Base-by-base conservation (phyloP, 1,140 invertebrate genomes). In the Drosophila trapezifrons region DNA sequence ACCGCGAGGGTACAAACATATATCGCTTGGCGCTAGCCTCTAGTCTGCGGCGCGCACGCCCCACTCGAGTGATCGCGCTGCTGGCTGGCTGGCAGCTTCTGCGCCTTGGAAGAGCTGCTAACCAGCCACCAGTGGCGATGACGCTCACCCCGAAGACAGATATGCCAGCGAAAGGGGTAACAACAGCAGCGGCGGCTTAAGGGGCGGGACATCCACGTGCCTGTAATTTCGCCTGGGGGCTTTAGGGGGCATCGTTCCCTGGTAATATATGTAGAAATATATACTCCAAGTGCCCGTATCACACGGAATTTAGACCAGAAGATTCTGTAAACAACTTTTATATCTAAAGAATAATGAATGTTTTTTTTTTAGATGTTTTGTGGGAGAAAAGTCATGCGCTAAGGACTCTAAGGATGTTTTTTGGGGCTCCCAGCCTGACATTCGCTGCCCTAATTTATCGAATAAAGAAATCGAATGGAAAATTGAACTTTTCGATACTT, bases 51-150 rank as follows among this genome's bases (percentile, higher is more conserved):
- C 17, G 15, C 55, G 8, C 70, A 73, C 67, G 70, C 45, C 20
- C 17, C 46, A 51, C n/a, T 6, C 27, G 46, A 60, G 67, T 73
- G 70, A 73, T 73, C 37, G 43, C 6, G 9, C 29, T 9, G 9
- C 29, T 32, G 8, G 10, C 29, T 32, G 8, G 10, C 9, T 32
- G 25, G 25, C 10, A 13, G 47, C 35, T 71, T 37, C 32, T 69
- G 4, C 42, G 64, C 55, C 32, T 47, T 65, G 5, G 5, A 35
- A n/a, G 32, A 51, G 40, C 20, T 32, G 12, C 46, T 32, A 59
- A 10, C 12, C 46, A 43, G 3, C 8, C 25, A 32, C 15, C 32
- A 35, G 29, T 57, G 4, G 55, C 38, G 40, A 32, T 32, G 27
- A 35, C 42, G 5, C 17, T 29, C 20, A 32, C 40, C 40, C 40